Evolutionary conservation across 2,113 vertebrate genomes (phyloP).

Genomic region (Prionailurus viverrinus): DNA sequence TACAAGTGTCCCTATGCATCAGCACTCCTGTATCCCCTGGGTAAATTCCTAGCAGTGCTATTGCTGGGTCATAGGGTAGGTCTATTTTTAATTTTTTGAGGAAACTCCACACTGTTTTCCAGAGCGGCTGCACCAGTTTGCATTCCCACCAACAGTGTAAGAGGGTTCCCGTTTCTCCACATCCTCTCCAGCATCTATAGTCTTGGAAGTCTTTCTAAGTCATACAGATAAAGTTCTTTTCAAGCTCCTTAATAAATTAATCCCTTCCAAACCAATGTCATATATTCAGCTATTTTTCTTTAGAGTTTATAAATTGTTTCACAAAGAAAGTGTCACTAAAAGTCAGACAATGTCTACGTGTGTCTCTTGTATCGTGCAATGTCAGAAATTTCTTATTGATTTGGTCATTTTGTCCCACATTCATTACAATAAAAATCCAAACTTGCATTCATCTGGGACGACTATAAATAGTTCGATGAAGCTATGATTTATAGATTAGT

Average conservation of each 20-base stretch:
- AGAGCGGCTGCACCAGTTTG: too few species aligned
- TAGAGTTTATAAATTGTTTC: background rate
- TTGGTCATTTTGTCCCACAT: background rate
- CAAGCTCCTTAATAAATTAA: background rate
- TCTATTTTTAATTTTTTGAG: too few species aligned
- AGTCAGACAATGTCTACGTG: background rate
- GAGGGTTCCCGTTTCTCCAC: too few species aligned
- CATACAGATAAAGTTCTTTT: constrained; percentile 16
- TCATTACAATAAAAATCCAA: background rate
- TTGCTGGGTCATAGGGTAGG: too few species aligned
- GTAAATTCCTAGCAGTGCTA: too few species aligned
- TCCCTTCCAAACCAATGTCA: background rate
- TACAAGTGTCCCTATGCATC: too few species aligned
- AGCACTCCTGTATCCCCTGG: too few species aligned
- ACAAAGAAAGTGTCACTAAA: constrained; percentile 29
- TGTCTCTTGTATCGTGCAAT: background rate
- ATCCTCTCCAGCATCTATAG: too few species aligned
- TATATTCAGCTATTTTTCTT: background rate
- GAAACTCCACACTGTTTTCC: too few species aligned
- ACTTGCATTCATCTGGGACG: background rate
- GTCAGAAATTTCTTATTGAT: background rate
- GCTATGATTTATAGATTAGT: background rate
- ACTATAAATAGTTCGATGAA: background rate
- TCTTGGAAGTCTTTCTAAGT: constrained; percentile 15
- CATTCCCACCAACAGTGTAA: too few species aligned